Conservation (phyloP, 2,888 invertebrate species). For the Boloria euphrosyne region DNA sequence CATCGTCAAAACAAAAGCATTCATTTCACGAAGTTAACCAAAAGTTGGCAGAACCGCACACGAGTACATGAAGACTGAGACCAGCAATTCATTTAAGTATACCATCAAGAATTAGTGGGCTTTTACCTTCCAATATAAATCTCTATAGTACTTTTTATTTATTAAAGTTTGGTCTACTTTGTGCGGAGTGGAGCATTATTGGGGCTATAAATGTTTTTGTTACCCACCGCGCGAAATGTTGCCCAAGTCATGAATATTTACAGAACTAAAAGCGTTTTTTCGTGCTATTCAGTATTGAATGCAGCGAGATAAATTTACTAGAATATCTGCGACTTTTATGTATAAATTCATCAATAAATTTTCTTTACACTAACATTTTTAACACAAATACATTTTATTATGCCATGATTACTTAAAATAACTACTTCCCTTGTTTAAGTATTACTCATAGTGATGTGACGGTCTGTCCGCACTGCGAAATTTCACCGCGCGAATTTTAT, state of each 20-base stretch:
- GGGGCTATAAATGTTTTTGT: constrained; percentile 22
- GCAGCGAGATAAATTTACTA: not conserved
- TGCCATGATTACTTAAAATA: too few relatives aligned
- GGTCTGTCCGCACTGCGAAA: too few relatives aligned
- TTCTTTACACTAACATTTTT: too few relatives aligned
- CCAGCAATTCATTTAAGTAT: constrained; percentile 37
- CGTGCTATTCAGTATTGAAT: constrained; percentile 3
- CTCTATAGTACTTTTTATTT: constrained; percentile 36
- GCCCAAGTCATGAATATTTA: constrained; percentile 11
- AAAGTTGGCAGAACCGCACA: constrained; percentile 32
- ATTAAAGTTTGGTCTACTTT: constrained; percentile 34
- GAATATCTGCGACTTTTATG: too few relatives aligned
- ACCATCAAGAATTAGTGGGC: constrained; percentile 33
- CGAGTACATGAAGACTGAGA: constrained; percentile 34
- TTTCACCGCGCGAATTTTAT: too few relatives aligned
- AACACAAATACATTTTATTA: too few relatives aligned
- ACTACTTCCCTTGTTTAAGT: too few relatives aligned
- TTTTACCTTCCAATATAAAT: constrained; percentile 38
- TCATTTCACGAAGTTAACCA: constrained; percentile 22
- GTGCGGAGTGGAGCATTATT: constrained; percentile 24
- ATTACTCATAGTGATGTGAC: too few relatives aligned
- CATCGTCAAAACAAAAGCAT: constrained; percentile 35
- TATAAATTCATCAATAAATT: too few relatives aligned
- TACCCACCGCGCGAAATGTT: constrained; percentile 11
- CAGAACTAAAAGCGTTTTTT: constrained; percentile 8